Conservation (phyloP, 2,797 vertebrate species). For the Cottoperca gobio region DNA sequence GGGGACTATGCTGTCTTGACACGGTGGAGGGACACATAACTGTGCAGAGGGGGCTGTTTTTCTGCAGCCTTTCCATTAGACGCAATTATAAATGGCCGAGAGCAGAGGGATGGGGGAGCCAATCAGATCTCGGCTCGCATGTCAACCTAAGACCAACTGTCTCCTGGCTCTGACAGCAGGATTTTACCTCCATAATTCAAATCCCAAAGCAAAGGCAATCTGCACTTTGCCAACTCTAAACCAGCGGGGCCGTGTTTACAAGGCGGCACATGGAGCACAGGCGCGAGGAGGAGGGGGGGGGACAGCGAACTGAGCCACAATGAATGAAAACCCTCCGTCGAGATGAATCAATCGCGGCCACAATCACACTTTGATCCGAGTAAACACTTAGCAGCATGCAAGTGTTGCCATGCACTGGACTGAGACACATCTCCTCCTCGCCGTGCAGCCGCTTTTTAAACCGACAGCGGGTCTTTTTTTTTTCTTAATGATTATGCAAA, state of each 20-base stretch:
- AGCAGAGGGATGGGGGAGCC: conserved; percentile 93
- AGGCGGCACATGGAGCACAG: conserved; percentile 62
- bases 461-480: conserved; percentile 20
- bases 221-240: conserved; percentile 86
- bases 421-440: conserved; percentile 17
- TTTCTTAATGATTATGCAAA: conserved; percentile 74
- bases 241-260: conserved; percentile 87
- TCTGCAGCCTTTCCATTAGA: conserved; percentile 97
- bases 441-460: conserved; percentile 15
- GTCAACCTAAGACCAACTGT: conserved; percentile 99
- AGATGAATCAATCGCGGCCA: conserved; percentile 57
- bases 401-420: conserved; percentile 36
- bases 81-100: conserved; percentile 99
- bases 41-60: conserved; percentile 90
- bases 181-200: conserved; percentile 99
- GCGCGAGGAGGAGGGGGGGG: too few relatives aligned
- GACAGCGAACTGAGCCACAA: conserved; percentile 43
- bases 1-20: conserved; percentile 41
- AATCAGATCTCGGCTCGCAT: conserved; percentile 99
- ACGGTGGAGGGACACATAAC: conserved; percentile 85
- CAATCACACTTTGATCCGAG: conserved; percentile 67
- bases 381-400: conserved; percentile 41
- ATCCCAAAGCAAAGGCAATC: conserved; percentile 97
- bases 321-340: conserved; percentile 63
- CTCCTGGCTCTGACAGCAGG: conserved; percentile 99